Conservation (phyloP, 1,140 invertebrate genomes). For the Diorhabda sublineata region DNA sequence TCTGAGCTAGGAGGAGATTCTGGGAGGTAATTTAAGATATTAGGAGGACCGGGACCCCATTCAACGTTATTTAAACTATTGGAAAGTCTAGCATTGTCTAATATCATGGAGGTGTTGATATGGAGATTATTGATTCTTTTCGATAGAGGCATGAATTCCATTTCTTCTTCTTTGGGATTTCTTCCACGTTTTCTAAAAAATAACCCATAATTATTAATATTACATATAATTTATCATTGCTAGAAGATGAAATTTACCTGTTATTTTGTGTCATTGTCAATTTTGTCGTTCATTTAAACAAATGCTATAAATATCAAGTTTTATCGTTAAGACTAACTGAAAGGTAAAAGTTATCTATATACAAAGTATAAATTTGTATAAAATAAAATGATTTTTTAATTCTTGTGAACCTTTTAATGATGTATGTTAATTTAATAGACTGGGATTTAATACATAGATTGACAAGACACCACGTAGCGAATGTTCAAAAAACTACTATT, state of each 20-base stretch:
- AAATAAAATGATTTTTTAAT: no score
- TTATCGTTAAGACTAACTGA: no score
- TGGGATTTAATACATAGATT: no score
- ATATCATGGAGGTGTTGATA: constrained; percentile 53
- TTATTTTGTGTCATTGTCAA: constrained; percentile 4
- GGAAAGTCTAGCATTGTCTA: constrained; percentile 23
- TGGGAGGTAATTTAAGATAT: constrained; percentile 17
- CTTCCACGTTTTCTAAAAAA: constrained; percentile 60
- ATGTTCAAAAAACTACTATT: no score
- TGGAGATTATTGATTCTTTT: constrained; percentile 77
- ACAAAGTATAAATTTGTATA: no score
- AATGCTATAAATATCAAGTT: not conserved
- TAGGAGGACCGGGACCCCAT: constrained; percentile 37
- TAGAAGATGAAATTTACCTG: not conserved
- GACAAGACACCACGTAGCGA: no score
- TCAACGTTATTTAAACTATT: constrained; percentile 19
- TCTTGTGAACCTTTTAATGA: no score
- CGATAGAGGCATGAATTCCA: constrained; percentile 71
- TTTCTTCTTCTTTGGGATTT: constrained; percentile 55
- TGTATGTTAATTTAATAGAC: no score
- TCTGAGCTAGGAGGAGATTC: constrained; percentile 31
- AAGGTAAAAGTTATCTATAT: no score
- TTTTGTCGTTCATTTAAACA: not conserved
- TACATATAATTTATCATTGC: not conserved
- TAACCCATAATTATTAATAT: not conserved